phyloP scores from a whole-genome alignment of 2,113 vertebrate genomes.

The Phrynosoma platyrhinos region DNA sequence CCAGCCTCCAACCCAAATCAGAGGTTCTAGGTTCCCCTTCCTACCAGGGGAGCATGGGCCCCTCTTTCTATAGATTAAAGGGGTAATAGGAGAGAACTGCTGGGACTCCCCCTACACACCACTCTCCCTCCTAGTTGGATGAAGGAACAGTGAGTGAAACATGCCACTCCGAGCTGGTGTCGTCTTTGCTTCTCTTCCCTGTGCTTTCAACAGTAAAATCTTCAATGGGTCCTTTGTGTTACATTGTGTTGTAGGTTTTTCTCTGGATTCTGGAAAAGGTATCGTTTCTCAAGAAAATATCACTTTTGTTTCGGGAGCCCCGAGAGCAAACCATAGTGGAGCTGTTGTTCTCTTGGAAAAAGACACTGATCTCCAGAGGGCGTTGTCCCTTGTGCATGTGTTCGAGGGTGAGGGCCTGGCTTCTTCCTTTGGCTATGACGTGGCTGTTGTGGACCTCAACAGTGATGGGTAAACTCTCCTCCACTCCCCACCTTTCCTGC shows the following conservation, averaged over 20 bases:
- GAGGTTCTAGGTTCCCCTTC: no score
- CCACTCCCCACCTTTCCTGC: neutral
- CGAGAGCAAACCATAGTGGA: conserved; percentile 94
- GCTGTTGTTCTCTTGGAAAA: conserved; percentile 91
- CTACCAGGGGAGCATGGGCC: no score
- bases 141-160: no score
- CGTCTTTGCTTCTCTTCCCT: neutral
- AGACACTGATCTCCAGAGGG: conserved; percentile 73
- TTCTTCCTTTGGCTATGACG: conserved; percentile 96
- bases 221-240: conserved; percentile 22
- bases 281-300: conserved; percentile 84
- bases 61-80: no score
- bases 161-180: no score
- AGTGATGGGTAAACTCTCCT: conserved; percentile 83
- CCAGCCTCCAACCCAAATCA: no score
- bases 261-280: conserved; percentile 91
- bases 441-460: conserved; percentile 95
- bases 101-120: no score
- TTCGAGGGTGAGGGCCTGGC: conserved; percentile 92
- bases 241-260: conserved; percentile 89
- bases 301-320: conserved; percentile 95
- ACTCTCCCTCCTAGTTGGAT: no score
- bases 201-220: neutral
- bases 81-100: no score
- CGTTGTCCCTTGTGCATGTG: conserved; percentile 83